phyloP scores from a whole-genome alignment of 2,888 invertebrate species.

The Thera britannica region DNA sequence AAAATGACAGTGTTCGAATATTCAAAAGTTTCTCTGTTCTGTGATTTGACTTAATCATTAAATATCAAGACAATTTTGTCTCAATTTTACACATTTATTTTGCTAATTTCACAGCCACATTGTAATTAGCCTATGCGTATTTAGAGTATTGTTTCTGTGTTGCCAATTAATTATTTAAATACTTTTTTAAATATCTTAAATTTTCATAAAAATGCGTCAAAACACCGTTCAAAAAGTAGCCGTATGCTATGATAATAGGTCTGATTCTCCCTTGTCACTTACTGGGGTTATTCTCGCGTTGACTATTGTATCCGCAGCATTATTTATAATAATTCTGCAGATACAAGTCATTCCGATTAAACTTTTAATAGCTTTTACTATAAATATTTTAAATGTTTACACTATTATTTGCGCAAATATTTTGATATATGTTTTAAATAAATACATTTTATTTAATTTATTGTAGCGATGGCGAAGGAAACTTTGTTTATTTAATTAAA shows the following conservation, averaged over 20 bases:
- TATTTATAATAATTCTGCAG: slow-evolving; percentile 61
- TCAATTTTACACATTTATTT: slow-evolving; percentile 59
- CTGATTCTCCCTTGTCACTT: slow-evolving; percentile 75
- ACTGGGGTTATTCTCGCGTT: slow-evolving; percentile 66
- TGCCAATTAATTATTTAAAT: slow-evolving; percentile 78
- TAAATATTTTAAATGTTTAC: slow-evolving; percentile 15
- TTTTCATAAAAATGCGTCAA: slow-evolving; percentile 81
- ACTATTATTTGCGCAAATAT: slow-evolving; percentile 23
- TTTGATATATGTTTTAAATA: slow-evolving; percentile 29
- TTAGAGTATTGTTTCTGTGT: slow-evolving; percentile 83
- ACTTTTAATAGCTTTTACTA: slow-evolving; percentile 49
- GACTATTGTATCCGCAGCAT: slow-evolving; percentile 60
- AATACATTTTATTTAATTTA: slow-evolving; percentile 22
- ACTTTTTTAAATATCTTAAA: slow-evolving; percentile 50
- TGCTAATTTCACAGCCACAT: slow-evolving; percentile 85
- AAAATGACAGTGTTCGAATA: slow-evolving; percentile 7
- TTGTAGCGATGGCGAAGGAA: slow-evolving; percentile 17
- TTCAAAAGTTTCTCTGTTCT: slow-evolving; percentile 56
- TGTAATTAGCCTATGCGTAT: slow-evolving; percentile 85
- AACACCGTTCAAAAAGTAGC: slow-evolving; percentile 83
- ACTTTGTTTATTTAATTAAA: slow-evolving; percentile 9
- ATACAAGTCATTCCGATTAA: slow-evolving; percentile 50
- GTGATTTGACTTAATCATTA: slow-evolving; percentile 66
- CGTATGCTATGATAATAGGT: slow-evolving; percentile 79
- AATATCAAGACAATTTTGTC: slow-evolving; percentile 42